These are phyloP conservation scores for Beris morrisii DNA, from an alignment of 2,888 invertebrate genomes.

Conservation along the genomic window DNA sequence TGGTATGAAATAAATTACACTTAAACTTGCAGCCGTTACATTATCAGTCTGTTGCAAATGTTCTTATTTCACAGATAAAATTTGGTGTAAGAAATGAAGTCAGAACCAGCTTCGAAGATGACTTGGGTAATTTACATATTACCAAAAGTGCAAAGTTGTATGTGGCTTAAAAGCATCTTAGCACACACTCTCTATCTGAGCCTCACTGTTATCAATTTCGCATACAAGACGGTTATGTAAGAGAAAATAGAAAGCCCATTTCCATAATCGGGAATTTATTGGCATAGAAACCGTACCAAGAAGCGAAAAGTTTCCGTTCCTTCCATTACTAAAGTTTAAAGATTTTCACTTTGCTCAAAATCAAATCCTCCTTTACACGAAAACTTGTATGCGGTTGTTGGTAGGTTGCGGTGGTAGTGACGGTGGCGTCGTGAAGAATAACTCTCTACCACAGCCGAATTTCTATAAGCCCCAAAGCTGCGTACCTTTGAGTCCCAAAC, in stretches of 20 bases:
- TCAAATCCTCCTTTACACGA: too few relatives aligned
- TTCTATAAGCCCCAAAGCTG: not conserved
- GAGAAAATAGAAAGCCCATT: too few relatives aligned
- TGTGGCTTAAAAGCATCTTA: constrained; percentile 14
- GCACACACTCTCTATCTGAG: not conserved
- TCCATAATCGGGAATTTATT: too few relatives aligned
- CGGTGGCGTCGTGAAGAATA: too few relatives aligned
- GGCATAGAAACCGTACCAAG: too few relatives aligned
- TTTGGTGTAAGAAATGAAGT: not conserved
- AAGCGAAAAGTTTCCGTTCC: too few relatives aligned
- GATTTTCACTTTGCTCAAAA: too few relatives aligned
- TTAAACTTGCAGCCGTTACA: constrained; percentile 6
- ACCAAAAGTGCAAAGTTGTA: constrained; percentile 10
- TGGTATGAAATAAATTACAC: constrained; percentile 1
- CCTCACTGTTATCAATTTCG: not conserved
- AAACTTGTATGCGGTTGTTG: too few relatives aligned
- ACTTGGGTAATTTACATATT: constrained; percentile 23
- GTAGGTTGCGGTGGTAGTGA: too few relatives aligned
- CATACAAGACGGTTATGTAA: not conserved
- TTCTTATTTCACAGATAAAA: constrained; percentile 4
- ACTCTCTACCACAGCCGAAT: not conserved
- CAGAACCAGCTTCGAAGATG: not conserved
- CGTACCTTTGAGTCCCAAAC: not conserved
- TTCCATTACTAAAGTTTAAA: too few relatives aligned
- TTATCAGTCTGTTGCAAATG: constrained; percentile 5